These are phyloP conservation scores for Parambassis ranga DNA, from an alignment of 2,797 vertebrate genomes.

Conservation along the genomic window DNA sequence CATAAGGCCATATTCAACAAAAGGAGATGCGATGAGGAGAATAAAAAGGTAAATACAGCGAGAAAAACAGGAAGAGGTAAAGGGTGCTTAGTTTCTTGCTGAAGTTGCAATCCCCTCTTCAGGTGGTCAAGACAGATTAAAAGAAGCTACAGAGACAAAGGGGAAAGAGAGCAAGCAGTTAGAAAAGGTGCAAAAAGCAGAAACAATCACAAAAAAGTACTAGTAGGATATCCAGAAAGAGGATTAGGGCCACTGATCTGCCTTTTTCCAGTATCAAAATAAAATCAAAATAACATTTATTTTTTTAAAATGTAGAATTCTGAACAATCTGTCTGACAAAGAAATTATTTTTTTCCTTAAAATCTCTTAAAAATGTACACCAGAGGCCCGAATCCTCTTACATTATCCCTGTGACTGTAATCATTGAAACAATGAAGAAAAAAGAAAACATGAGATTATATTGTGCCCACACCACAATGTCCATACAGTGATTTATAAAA, in stretches of 20 bases:
- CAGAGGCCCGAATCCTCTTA: too few species aligned
- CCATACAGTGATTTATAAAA: background rate
- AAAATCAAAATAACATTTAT: too few species aligned
- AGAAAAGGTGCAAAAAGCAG: conserved; percentile 79
- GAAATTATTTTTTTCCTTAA: too few species aligned
- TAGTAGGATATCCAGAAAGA: too few species aligned
- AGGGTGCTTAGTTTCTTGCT: conserved; percentile 89
- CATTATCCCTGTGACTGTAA: background rate
- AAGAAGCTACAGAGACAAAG: conserved; percentile 87
- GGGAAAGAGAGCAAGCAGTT: conserved; percentile 81
- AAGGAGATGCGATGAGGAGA: conserved; percentile 68
- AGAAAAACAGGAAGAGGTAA: conserved; percentile 81
- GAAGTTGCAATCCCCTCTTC: conserved; percentile 94
- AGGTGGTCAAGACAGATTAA: conserved; percentile 95
- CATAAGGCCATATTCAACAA: conserved; percentile 77
- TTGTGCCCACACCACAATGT: background rate
- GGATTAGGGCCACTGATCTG: too few species aligned
- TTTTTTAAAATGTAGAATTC: too few species aligned
- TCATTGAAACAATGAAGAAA: conserved; percentile 2
- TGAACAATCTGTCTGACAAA: too few species aligned
- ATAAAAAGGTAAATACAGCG: conserved; percentile 69
- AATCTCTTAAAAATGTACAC: too few species aligned
- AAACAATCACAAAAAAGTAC: conserved; percentile 19
- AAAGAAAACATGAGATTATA: background rate
- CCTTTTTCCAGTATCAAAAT: too few species aligned